Base-by-base conservation (phyloP, 1,140 invertebrate species). In the Zaprionus davidi region DNA sequence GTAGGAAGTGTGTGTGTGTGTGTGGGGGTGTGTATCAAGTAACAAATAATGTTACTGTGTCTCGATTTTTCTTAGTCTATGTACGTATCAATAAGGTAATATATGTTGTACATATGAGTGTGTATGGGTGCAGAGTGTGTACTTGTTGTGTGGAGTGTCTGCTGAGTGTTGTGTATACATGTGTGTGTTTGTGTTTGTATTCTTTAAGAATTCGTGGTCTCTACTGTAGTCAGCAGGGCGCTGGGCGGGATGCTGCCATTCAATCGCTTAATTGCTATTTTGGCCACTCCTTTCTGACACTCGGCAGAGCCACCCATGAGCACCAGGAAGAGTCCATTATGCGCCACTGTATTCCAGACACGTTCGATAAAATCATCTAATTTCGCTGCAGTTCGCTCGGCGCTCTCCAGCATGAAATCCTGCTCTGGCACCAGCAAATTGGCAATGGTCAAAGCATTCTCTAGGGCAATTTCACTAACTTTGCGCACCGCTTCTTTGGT, bases 321-420 rank as follows among this genome's bases (percentile, higher is more conserved):
- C 3, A 95, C 94, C 55, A 94, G 93, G 46, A 94, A 83, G 34
- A 96, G 87, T 20, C 94, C 93, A 71, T 94, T 94, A 31, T 93
- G 79, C 0, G 93, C 93, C 11, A 94, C 92, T 71, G 92, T 92
- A 36, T 94, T 91, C 94, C 95, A 96, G 64, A 96, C 79, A 60
- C 94, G 94, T 31, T 94, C 80, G 15, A 96, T 93, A 94, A 95
- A 96, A 59, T 94, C 94, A 87, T 96, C 95, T 41, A 96, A 81
- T 51, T 86, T 94, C 17, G 69, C 78, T 31, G 94, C 93, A 6
- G 93, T 94, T 49, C 94, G 93, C 22, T 93, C 88, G 2, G 92
- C 60, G 22, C 91, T 92, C 53, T 93, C 92, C 11, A 93, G 34
- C 31, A 81, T 55, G 31, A 94, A 90, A 58, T 93, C 74, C n/a